Base-by-base conservation (phyloP, 2,797 vertebrate genomes). In the Xiphophorus birchmanni region DNA sequence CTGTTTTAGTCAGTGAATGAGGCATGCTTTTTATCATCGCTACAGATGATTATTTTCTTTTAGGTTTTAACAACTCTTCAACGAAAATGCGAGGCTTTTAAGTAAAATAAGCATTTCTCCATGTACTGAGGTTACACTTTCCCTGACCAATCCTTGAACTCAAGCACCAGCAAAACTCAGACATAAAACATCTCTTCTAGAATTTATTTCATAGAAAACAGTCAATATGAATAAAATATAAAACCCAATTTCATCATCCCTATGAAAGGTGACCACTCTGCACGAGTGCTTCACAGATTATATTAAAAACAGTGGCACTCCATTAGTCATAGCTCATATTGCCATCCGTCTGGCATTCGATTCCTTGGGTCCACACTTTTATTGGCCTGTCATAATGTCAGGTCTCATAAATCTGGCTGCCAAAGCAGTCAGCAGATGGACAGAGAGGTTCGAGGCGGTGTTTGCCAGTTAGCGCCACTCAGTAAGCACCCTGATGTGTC, bases 391-490 rank as follows among this genome's bases (percentile, higher is more conserved):
- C 75, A 71, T 74, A 29, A 82, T 83, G 80, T 85, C 81, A 78
- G 54, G 42, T 88, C 88, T 84, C 67, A 78, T 84, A 71, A 81
- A 79, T 78, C 74, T 76, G 67, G 67, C 77, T 87, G 81, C 76
- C 56, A 67, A 42, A 71, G 71, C 82, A 80, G 69, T 86, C 84
- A 84, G 76, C 83, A 91, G 88, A 91, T 82, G 82, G 82, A 83
- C 78, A 76, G 37, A 82, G 83, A 74, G 72, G 75, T 80, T 26
- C 58, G 63, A 72, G 77, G 56, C 75, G 58, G 76, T 50, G 82
- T 86, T 88, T 81, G 77, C 86, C 83, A 84, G 85, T 84, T 85
- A 91, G 83, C 76, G 69, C 81, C 84, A 86, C 50, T 73, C 80
- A 77, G 79, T 85, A 84, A 92, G 83, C 82, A 82, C 83, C 84